These are phyloP conservation scores for Clitarchus hookeri DNA, from an alignment of 2,888 invertebrate genomes.

Conservation along the genomic window DNA sequence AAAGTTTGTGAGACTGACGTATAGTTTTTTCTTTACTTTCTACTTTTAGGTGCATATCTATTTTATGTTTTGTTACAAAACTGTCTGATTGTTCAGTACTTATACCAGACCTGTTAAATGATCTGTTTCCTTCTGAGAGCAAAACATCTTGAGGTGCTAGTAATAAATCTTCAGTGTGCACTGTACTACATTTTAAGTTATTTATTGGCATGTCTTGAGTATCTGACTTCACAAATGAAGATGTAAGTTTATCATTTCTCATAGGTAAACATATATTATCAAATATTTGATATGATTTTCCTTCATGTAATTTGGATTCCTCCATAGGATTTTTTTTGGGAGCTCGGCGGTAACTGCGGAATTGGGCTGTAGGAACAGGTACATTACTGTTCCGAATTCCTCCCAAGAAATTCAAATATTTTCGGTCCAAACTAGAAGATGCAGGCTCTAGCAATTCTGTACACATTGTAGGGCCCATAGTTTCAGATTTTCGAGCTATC, in stretches of 20 bases:
- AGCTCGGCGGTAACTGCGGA: conserved; percentile 73
- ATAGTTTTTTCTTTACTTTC: background rate
- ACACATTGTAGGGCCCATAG: background rate
- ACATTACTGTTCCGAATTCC: conserved; percentile 53
- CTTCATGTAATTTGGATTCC: background rate
- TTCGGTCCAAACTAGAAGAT: conserved; percentile 69
- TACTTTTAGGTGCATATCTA: background rate
- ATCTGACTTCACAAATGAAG: background rate
- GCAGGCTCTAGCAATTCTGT: conserved; percentile 45
- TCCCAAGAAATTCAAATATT: conserved; percentile 66
- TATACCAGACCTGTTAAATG: background rate
- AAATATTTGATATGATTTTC: background rate
- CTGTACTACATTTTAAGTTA: background rate
- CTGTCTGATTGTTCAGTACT: background rate
- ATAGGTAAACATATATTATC: background rate
- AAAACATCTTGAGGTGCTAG: background rate
- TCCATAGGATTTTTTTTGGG: conserved; percentile 47
- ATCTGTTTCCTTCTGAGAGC: background rate
- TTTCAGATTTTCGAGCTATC: conserved; percentile 54
- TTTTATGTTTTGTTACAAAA: background rate
- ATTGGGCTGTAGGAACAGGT: conserved; percentile 79
- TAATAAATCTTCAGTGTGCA: background rate
- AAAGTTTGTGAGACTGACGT: background rate
- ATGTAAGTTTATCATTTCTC: background rate
- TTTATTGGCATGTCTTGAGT: background rate